Evolutionary conservation across 2,113 vertebrate genomes (phyloP), one percentile per base, ranked within the genome.

Genomic region (Cheilinus undulatus): DNA sequence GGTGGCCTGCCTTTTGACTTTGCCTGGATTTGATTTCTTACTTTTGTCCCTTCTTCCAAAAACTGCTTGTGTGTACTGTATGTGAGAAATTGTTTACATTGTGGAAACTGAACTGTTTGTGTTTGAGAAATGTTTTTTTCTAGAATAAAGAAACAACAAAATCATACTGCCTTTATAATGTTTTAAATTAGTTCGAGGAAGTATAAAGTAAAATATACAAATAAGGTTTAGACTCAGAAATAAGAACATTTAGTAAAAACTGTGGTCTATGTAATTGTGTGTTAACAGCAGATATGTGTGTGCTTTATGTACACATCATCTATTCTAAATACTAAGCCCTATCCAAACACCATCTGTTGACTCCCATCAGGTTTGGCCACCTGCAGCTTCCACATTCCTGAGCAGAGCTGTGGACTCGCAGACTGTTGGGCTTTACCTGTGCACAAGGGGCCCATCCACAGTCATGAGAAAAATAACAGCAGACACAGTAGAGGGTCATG

Each of bases 71-170:
- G 76, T 76, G 65, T 85, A 43, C 56, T 53, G 59, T 82, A 48
- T 54, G 63, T 86, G 80, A 86, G 64, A 73, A 67, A 50, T 79
- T 87, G 83, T 88, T 92, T 86, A 89, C 83, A 79, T 83, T 84
- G 78, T 89, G 69, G 59, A 81, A 81, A 78, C 42, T 78, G 45
- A 77, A 78, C n/a, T 49, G 65, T 80, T 70, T 73, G 46, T 86
- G 78, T 82, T 77, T 80, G 45, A 82, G 42, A 53, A 23, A 43
- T 79, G 19, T 73, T 71, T 79, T 59, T 42, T 81, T 82, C 61
- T 75, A 67, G 56, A 86, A 86, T 85, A 84, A 91, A 88, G 27
- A 86, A 85, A 82, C 73, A 49, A 69, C 82, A 60, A 85, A 84
- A 81, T 56, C 9, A 12, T 13, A 2, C 0, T 20, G 42, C 9